Percentiles rank a stretch among this genome's conserved stretches.
Evolutionary conservation across 2,113 vertebrate genomes (phyloP).

Genomic region (human): DNA sequence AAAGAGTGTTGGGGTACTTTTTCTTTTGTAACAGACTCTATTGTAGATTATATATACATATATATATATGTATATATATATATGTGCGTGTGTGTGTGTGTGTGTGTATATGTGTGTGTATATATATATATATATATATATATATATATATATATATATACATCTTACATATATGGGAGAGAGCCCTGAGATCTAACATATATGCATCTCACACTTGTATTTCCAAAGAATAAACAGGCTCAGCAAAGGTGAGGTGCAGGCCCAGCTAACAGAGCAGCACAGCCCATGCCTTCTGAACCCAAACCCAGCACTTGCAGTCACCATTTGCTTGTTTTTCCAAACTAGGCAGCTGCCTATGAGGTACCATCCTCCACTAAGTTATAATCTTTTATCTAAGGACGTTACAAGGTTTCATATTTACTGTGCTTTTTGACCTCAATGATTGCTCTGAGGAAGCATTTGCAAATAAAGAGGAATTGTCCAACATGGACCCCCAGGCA

Average conservation of each 20-base stretch:
- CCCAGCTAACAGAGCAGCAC: background rate
- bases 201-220: background rate
- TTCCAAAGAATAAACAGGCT: background rate
- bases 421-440: background rate
- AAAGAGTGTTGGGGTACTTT: background rate
- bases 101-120: too few species aligned
- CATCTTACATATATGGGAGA: background rate
- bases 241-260: accelerated
- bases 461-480: background rate
- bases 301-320: background rate
- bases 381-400: background rate
- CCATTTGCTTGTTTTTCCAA: background rate
- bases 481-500: background rate
- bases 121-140: too few species aligned
- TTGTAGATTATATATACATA: too few species aligned
- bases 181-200: background rate
- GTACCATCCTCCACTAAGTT: background rate
- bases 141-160: too few species aligned
- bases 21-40: background rate
- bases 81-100: too few species aligned
- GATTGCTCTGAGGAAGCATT: background rate
- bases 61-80: accelerated
- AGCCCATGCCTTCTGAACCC: background rate
- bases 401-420: background rate
- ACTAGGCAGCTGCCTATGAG: accelerated